Base-by-base conservation (phyloP, 2,113 vertebrate genomes). In the Hassar affinis region DNA sequence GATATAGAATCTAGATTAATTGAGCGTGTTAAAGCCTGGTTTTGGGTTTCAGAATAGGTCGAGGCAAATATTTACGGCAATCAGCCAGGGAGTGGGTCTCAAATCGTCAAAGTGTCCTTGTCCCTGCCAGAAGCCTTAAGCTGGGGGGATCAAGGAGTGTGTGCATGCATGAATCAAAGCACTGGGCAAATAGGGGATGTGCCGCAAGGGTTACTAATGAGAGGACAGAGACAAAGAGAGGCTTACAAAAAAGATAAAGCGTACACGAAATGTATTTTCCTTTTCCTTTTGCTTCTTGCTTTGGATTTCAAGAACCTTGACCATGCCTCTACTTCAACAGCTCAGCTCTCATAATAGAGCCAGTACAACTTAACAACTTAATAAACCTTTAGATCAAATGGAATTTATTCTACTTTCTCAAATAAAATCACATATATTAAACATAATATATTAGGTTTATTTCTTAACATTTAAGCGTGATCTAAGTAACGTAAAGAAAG, bases 21-120 rank as follows among this genome's bases (percentile, higher is more conserved):
- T 90, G 90, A 89, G 89, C 84, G 18, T 87, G 72, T 89, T 80
- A 91, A 90, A 92, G 88, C 90, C 90, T 25, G 17, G 56, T 79
- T 89, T 87, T 86, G 83, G 68, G 66, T 81, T 87, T 85, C 89
- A 83, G 88, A 88, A 91, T 93, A 87, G 89, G 91, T 93, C 91
- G 93, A 90, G 91, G 90, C 87, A 89, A 92, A 92, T 91, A 75
- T 90, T 89, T 88, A 85, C 87, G 82, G 78, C 86, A 86, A 89
- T 90, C 84, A 91, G 91, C 90, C 89, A 90, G 88, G 88, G 91
- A 93, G 88, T 85, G 89, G 89, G 92, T 92, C 92, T 94, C 94
- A 94, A 93, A 93, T 87, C 94, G 94, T 95, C 94, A 94, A 88
- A 81, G 83, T 93, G 93, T 93, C 94, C 94, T 95, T 95, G 94